Base-by-base conservation (phyloP, 2,888 invertebrate species). In the Mactromeris polynyma region DNA sequence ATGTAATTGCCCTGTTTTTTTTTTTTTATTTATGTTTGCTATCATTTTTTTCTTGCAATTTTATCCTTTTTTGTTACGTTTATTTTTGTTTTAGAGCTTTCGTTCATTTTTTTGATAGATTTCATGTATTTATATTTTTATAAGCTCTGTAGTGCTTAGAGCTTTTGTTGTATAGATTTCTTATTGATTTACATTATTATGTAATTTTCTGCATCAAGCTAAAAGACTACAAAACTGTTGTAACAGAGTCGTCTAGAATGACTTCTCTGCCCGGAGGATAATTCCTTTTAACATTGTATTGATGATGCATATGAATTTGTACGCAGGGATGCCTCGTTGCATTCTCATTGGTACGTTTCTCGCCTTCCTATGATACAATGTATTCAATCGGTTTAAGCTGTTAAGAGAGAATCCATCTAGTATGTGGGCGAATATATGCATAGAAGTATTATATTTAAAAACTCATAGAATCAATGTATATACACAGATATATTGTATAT, bases 111-210 rank as follows among this genome's bases (percentile, higher is more conserved):
- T 91, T 90, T 88, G 81, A 89, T 91, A 91, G 86, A 87, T 81
- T 91, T 73, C 36, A 86, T 91, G 88, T 91, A 91, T 91, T 89
- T 91, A 91, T 88, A 86, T 88, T 91, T 91, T 91, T 84, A 89
- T 89, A 89, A 82, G 58, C 85, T 64, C 79, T 83, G 54, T 78
- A 17, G 11, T 73, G 64, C 33, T 54, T 69, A 87, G 81, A 46
- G 85, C 33, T 79, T 85, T 46, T 85, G 78, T 80, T 69, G 84
- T 73, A 83, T 58, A 84, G 77, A 87, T 84, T 81, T 84, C 36
- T 58, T 84, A 73, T 85, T 87, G 79, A 81, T 84, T 89, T 85
- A 58, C 21, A 33, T 69, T 38, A 81, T 80, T 88, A 51, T 54
- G 78, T 84, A 51, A 78, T 54, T 54, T 77, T 82, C 73, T 86